phyloP scores from a whole-genome alignment of 1,140 invertebrate genomes.

The Lordiphosa collinella region DNA sequence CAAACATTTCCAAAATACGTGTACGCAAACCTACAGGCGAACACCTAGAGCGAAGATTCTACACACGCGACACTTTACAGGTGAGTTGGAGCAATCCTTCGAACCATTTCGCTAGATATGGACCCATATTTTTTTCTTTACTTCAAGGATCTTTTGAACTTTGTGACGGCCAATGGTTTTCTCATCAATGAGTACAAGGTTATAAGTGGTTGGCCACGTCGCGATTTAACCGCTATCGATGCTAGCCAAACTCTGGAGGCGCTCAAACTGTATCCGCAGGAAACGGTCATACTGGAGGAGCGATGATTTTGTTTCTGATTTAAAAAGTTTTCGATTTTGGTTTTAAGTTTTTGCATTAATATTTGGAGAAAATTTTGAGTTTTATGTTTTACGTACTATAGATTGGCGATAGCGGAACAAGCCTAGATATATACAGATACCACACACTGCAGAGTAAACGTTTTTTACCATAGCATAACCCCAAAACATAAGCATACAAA shows the following conservation, averaged over 20 bases:
- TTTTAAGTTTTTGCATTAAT: conserved; percentile 42
- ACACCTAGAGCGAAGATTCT: conserved; percentile 88
- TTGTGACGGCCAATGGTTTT: conserved; percentile 91
- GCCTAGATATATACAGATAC: too few species aligned
- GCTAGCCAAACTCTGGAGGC: conserved; percentile 87
- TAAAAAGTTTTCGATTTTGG: conserved; percentile 25
- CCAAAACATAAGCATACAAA: too few species aligned
- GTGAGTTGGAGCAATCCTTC: conserved; percentile 61
- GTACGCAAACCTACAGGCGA: conserved; percentile 88
- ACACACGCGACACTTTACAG: conserved; percentile 83
- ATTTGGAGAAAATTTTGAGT: conserved; percentile 14
- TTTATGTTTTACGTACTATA: conserved; percentile 25
- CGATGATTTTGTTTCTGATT: conserved; percentile 82
- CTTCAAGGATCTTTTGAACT: conserved; percentile 88
- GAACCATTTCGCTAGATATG: conserved; percentile 1
- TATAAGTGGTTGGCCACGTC: conserved; percentile 93
- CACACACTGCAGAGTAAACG: conserved; percentile 8
- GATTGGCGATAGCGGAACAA: too few species aligned
- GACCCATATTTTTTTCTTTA: not conserved
- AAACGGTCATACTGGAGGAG: conserved; percentile 95
- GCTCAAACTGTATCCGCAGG: conserved; percentile 93
- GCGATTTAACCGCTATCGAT: conserved; percentile 92
- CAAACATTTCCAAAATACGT: conserved; percentile 86
- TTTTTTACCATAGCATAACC: conserved; percentile 27
- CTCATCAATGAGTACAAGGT: conserved; percentile 93